Evolutionary conservation across 2,113 vertebrate species (phyloP).

Genomic region (Brachirus orientalis): DNA sequence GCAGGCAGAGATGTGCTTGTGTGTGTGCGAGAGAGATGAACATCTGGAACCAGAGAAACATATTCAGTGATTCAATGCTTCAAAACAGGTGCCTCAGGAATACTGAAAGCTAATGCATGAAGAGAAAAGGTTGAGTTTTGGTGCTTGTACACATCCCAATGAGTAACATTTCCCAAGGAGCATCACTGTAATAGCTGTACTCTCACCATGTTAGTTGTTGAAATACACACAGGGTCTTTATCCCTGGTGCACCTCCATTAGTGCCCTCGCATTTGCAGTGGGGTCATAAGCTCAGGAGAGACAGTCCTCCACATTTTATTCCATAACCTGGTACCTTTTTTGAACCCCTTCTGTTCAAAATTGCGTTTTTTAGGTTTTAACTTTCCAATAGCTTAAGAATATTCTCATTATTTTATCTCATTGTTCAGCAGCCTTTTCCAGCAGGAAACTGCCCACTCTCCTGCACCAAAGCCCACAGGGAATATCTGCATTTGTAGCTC

Average conservation of each 20-base stretch:
- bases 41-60: constrained; percentile 15
- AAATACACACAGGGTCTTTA: constrained; percentile 26
- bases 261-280: constrained; percentile 60
- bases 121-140: not conserved
- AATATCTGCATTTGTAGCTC: too few species aligned
- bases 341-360: not conserved
- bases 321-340: constrained; percentile 8
- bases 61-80: not conserved
- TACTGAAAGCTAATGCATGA: constrained; percentile 6
- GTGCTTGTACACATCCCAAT: not conserved
- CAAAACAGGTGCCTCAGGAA: not conserved
- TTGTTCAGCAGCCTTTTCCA: too few species aligned
- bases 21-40: constrained; percentile 3
- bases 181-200: constrained; percentile 25
- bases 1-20: not conserved
- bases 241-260: constrained; percentile 62
- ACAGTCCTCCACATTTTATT: constrained; percentile 24
- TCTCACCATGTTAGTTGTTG: constrained; percentile 32
- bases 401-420: too few species aligned
- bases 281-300: constrained; percentile 59
- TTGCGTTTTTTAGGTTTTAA: too few species aligned
- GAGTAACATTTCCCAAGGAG: constrained; percentile 22
- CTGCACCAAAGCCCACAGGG: too few species aligned
- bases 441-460: too few species aligned
- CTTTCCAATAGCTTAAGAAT: too few species aligned